These are phyloP conservation scores for Myodes glareolus DNA, from an alignment of 2,113 vertebrate species.

Conservation along the genomic window DNA sequence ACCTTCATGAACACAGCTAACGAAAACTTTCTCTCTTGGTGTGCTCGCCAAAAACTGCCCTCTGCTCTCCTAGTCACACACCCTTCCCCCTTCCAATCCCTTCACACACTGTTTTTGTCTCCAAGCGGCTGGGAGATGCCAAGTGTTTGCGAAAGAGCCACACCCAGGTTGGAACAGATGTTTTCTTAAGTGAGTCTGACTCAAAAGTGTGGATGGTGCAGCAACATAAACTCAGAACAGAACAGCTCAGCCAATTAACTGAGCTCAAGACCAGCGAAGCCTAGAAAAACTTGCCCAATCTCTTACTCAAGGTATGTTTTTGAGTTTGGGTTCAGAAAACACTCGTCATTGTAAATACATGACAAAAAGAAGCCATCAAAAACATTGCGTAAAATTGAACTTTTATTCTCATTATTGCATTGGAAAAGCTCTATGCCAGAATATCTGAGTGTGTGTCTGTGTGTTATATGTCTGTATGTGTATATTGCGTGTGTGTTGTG, in stretches of 20 bases:
- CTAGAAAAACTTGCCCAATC: background rate
- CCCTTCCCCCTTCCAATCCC: too few relatives aligned
- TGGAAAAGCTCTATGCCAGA: background rate
- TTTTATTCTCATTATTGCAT: background rate
- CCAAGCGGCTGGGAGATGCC: background rate
- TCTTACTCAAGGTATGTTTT: background rate
- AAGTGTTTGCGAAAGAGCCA: slow-evolving; percentile 1
- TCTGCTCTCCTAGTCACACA: background rate
- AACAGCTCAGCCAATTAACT: background rate
- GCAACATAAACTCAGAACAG: background rate
- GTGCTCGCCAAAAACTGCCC: background rate
- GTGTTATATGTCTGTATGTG: background rate
- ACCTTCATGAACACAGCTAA: background rate
- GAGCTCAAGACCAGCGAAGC: background rate
- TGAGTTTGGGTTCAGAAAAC: slow-evolving; percentile 44
- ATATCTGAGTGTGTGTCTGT: background rate
- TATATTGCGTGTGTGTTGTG: background rate
- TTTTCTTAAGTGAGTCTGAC: background rate
- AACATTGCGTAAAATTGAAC: background rate
- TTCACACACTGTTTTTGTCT: background rate
- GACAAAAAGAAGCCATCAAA: background rate
- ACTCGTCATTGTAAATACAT: background rate
- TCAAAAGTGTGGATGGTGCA: background rate
- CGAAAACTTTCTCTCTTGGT: background rate
- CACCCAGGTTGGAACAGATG: background rate